Percentiles rank a stretch among this genome's conserved stretches.
Conservation (phyloP, 2,797 vertebrate species). For the Ispidina lecontei region DNA sequence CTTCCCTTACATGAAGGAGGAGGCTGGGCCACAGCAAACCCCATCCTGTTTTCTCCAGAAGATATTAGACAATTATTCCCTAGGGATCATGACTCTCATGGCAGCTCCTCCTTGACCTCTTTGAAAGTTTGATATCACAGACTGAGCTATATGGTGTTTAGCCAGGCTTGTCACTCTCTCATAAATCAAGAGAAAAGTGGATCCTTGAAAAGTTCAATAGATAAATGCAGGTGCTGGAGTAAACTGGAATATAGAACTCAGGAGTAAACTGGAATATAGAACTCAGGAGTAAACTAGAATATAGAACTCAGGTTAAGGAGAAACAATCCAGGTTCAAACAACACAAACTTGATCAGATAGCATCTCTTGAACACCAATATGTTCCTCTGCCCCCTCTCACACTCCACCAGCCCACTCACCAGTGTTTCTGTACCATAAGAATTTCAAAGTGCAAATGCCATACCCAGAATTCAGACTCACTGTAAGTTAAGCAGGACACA, state of each 20-base stretch:
- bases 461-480: not conserved
- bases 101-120: not conserved
- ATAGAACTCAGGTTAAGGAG: not conserved
- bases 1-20: not conserved
- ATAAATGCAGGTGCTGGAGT: not conserved
- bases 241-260: not conserved
- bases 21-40: not conserved
- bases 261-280: not conserved
- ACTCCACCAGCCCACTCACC: not conserved
- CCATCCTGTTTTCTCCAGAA: not conserved
- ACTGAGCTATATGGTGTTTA: not conserved
- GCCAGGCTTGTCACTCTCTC: conserved; percentile 5
- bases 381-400: not conserved
- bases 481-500: not conserved
- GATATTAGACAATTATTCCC: not conserved
- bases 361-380: not conserved
- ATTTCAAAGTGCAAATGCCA: not conserved
- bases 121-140: not conserved
- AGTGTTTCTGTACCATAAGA: not conserved
- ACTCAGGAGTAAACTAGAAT: not conserved
- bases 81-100: not conserved
- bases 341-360: not conserved
- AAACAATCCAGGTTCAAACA: not conserved
- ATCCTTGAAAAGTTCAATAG: conserved; percentile 7
- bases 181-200: not conserved